Conservation (phyloP, 1,140 invertebrate genomes). For the Ceratina calcarata region DNA sequence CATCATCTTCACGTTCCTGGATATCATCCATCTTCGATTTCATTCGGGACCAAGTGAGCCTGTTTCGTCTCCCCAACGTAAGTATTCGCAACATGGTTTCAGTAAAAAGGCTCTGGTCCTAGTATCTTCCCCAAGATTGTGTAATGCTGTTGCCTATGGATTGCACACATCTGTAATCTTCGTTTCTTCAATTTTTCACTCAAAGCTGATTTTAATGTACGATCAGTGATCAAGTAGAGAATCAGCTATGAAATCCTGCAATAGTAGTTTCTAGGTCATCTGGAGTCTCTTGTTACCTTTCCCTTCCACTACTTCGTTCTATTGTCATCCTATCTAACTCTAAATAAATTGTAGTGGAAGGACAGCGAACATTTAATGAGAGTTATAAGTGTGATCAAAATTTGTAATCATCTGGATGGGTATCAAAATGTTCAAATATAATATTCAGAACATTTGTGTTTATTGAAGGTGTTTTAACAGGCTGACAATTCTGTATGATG, state of each 20-base stretch:
- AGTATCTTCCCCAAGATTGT: constrained; percentile 3
- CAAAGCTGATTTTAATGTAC: neutral
- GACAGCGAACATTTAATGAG: neutral
- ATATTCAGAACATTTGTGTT: no score
- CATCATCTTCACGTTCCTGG: constrained; percentile 78
- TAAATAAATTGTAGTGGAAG: neutral
- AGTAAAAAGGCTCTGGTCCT: constrained; percentile 38
- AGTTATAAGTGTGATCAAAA: no score
- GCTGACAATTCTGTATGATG: no score
- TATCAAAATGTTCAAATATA: no score
- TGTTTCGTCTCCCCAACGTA: constrained; percentile 76
- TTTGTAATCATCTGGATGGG: no score
- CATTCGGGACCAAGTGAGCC: constrained; percentile 79
- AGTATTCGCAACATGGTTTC: constrained; percentile 65
- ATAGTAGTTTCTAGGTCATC: neutral
- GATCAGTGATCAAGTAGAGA: neutral
- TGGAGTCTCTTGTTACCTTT: neutral
- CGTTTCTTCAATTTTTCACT: neutral
- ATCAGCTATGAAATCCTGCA: neutral
- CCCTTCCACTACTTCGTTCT: neutral
- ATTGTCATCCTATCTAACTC: neutral
- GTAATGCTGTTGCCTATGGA: neutral
- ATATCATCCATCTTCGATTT: constrained; percentile 78
- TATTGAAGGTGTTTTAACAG: no score
- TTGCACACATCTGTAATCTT: constrained; percentile 4